These are phyloP conservation scores for Stichopus horrens DNA, from an alignment of 53 echinoderm and acorn worm genomes.

Conservation along the genomic window DNA sequence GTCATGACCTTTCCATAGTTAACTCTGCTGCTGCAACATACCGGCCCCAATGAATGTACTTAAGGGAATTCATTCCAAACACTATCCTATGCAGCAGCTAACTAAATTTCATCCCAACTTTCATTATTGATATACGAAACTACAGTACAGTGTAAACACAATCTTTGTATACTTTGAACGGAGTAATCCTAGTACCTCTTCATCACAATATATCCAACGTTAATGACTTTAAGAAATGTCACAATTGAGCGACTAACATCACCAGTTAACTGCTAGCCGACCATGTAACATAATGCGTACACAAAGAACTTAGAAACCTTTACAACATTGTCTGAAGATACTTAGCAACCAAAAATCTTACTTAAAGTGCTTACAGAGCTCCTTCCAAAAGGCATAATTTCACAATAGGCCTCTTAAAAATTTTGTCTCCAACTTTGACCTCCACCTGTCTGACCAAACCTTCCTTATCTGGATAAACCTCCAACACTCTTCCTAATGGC, in stretches of 20 bases:
- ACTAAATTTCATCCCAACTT: neutral
- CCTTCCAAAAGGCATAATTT: constrained; percentile 58
- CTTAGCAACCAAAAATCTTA: neutral
- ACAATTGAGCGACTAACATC: too few species aligned
- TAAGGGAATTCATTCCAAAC: constrained; percentile 20
- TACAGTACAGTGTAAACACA: too few species aligned
- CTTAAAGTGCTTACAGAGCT: neutral
- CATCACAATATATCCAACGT: too few species aligned
- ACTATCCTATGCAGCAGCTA: constrained; percentile 5
- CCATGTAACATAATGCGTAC: neutral
- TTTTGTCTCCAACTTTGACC: constrained; percentile 21
- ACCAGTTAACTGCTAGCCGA: too few species aligned
- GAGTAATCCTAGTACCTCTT: too few species aligned
- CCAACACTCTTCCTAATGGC: constrained; percentile 15
- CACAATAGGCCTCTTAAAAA: constrained; percentile 52
- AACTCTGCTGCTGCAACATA: too few species aligned
- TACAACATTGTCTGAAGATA: neutral
- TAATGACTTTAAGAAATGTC: neutral
- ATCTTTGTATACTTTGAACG: too few species aligned
- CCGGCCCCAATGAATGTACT: constrained; percentile 30
- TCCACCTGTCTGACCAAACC: constrained; percentile 36
- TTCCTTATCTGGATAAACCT: constrained; percentile 50
- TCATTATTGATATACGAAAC: too few species aligned
- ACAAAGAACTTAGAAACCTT: neutral
- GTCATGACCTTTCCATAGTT: too few species aligned